A percentile compares a stretch with the other conserved stretches of the same genome.
Conservation (phyloP, 2,888 invertebrate genomes). For the Lithophane semibrunnea region DNA sequence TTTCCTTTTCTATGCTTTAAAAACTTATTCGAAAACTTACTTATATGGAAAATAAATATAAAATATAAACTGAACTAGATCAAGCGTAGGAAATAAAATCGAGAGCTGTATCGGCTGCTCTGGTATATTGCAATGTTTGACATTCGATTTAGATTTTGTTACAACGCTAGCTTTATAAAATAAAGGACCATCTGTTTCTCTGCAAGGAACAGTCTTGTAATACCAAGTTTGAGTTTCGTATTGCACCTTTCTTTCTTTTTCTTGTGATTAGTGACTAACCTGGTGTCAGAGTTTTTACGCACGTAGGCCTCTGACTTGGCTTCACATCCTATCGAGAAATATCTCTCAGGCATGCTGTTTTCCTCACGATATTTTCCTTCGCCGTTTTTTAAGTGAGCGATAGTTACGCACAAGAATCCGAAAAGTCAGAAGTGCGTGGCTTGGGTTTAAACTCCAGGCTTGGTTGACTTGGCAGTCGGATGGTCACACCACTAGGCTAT, state of each 20-base stretch:
- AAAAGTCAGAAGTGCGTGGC: too few relatives aligned
- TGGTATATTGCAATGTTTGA: conserved; percentile 18
- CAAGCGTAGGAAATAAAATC: conserved; percentile 20
- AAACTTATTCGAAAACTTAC: neutral
- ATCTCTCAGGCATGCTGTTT: too few relatives aligned
- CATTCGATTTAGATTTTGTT: conserved; percentile 37
- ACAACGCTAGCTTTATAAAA: conserved; percentile 1
- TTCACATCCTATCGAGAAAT: too few relatives aligned
- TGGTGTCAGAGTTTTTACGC: too few relatives aligned
- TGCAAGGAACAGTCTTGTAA: neutral
- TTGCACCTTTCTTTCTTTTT: neutral
- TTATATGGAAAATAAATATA: neutral
- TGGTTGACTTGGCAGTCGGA: too few relatives aligned
- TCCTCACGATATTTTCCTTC: too few relatives aligned
- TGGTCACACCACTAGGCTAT: too few relatives aligned
- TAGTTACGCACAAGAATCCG: too few relatives aligned
- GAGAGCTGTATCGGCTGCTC: neutral
- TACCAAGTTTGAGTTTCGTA: neutral
- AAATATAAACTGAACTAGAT: conserved; percentile 9
- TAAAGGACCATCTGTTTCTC: neutral
- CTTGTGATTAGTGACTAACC: too few relatives aligned
- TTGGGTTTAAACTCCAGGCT: too few relatives aligned
- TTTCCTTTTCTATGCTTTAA: neutral
- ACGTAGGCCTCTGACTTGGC: too few relatives aligned
- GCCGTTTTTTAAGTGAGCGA: too few relatives aligned